These are phyloP conservation scores for Thamnophis sirtalis DNA, from an alignment of 2,113 vertebrate genomes.

Conservation along the genomic window DNA sequence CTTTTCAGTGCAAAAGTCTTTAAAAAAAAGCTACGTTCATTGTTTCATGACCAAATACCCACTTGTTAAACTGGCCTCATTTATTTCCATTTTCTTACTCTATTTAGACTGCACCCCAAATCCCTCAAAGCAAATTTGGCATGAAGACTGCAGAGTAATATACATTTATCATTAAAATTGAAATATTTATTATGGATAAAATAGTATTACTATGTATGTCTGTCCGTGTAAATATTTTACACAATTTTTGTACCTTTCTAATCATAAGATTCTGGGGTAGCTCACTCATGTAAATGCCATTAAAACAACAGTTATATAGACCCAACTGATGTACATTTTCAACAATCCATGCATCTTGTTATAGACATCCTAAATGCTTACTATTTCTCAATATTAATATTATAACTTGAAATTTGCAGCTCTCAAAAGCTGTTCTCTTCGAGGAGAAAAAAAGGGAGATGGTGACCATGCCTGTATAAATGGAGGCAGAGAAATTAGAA, in stretches of 20 bases:
- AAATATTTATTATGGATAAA: neutral
- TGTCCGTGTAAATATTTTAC: neutral
- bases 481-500: constrained; percentile 92
- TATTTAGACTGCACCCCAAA: neutral
- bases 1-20: neutral
- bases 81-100: neutral
- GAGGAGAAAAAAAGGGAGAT: constrained; percentile 84
- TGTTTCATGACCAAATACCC: neutral
- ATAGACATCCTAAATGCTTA: neutral
- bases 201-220: neutral
- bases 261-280: neutral
- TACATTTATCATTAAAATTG: neutral
- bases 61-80: neutral
- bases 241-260: neutral
- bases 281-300: neutral
- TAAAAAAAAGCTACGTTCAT: neutral
- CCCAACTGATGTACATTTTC: neutral
- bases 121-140: neutral
- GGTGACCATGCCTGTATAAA: constrained; percentile 91
- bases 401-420: constrained; percentile 74
- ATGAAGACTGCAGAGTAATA: neutral
- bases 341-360: neutral
- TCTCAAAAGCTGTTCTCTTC: constrained; percentile 83
- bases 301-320: neutral
- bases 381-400: constrained; percentile 59